Percentiles rank a stretch among this genome's conserved stretches.
These are phyloP conservation scores for Tetrax tetrax DNA, from an alignment of 2,113 vertebrate genomes.

Conservation along the genomic window DNA sequence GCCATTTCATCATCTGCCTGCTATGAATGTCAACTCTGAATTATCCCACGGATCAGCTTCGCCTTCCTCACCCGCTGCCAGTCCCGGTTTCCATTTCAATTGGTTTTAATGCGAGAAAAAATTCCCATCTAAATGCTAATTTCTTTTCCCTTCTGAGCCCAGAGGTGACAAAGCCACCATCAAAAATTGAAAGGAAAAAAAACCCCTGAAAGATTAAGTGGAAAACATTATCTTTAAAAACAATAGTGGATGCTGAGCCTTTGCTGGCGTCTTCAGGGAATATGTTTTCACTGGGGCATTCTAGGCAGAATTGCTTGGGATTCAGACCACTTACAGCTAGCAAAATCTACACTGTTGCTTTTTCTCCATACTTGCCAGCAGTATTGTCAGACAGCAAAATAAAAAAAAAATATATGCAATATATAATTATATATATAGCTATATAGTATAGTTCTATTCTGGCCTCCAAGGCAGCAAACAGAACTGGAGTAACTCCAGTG, in stretches of 20 bases:
- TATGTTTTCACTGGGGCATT: not conserved
- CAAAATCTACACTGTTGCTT: not conserved
- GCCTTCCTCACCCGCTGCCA: slow-evolving; percentile 4
- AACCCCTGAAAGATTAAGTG: slow-evolving; percentile 55
- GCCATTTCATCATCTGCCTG: slow-evolving; percentile 36
- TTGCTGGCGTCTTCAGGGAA: not conserved
- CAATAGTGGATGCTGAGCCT: not conserved
- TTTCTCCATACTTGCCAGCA: not conserved
- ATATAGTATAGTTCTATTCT: not conserved
- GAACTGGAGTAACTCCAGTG: not conserved
- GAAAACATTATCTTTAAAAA: slow-evolving; percentile 67
- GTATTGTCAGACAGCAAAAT: not conserved
- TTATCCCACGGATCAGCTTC: slow-evolving; percentile 41
- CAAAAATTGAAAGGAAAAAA: slow-evolving; percentile 48
- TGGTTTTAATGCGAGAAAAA: slow-evolving; percentile 66
- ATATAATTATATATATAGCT: not conserved
- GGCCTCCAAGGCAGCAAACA: not conserved
- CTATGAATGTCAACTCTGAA: slow-evolving; percentile 61
- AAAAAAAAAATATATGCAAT: too few species aligned
- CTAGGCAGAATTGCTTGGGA: slow-evolving; percentile 29
- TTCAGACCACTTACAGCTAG: not conserved
- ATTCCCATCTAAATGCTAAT: slow-evolving; percentile 77
- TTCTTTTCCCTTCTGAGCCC: slow-evolving; percentile 67
- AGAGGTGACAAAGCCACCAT: slow-evolving; percentile 68
- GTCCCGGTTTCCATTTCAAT: slow-evolving; percentile 60